Percentiles rank a stretch among this genome's conserved stretches.
These are phyloP conservation scores for Cyphomyrus plagiostoma DNA, from an alignment of 2,113 vertebrate genomes.

Conservation along the genomic window DNA sequence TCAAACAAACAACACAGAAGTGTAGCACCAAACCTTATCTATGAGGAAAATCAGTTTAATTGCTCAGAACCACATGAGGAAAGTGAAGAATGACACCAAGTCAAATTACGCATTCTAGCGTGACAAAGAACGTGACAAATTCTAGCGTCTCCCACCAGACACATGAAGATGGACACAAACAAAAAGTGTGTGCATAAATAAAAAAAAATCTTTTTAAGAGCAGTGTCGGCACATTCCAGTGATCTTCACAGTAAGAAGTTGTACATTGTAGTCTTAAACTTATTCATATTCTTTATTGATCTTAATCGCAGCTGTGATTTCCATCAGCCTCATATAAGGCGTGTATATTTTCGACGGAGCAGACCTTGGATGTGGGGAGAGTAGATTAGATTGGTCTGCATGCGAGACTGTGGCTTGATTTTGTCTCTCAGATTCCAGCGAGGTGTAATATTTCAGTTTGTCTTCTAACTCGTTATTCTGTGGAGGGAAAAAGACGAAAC, in stretches of 20 bases:
- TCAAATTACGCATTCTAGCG: neutral
- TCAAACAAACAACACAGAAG: neutral
- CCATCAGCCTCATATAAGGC: conserved; percentile 82
- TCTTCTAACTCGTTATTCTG: conserved; percentile 98
- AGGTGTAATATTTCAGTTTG: conserved; percentile 87
- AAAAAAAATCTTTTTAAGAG: neutral
- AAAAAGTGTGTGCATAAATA: neutral
- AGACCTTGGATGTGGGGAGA: conserved; percentile 27
- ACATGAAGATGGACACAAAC: neutral
- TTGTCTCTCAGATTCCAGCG: conserved; percentile 52
- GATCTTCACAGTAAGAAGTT: neutral
- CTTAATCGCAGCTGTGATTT: conserved; percentile 61
- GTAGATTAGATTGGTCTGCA: conserved; percentile 26
- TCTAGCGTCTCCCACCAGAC: neutral
- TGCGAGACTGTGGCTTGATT: conserved; percentile 1
- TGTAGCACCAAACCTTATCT: neutral
- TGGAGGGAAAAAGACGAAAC: conserved; percentile 51
- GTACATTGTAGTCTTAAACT: neutral
- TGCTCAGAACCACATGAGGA: neutral
- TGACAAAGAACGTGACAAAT: too few species aligned
- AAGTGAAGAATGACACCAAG: neutral
- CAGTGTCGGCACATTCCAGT: neutral
- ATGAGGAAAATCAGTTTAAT: neutral
- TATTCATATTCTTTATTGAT: conserved; percentile 29
- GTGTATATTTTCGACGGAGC: conserved; percentile 57